Conservation (phyloP, 2,888 invertebrate species). For the Trilocha varians region DNA sequence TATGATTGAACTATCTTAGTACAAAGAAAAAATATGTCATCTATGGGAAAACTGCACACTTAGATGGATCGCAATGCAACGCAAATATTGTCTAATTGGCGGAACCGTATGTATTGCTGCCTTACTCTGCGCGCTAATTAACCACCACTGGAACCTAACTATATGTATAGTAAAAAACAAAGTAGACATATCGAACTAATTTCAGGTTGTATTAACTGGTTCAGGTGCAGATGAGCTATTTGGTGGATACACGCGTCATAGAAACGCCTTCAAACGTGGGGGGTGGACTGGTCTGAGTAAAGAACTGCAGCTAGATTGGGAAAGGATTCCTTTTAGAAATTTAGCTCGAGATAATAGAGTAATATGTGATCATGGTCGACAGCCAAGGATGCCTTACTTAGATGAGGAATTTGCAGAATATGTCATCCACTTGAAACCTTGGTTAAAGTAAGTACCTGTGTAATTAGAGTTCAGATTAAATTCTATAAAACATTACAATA, state of each 20-base stretch:
- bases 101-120: too few relatives aligned
- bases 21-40: not conserved
- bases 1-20: not conserved
- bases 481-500: too few relatives aligned
- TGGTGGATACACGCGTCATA: conserved; percentile 93
- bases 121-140: too few relatives aligned
- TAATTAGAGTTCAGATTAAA: too few relatives aligned
- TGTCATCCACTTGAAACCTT: conserved; percentile 75
- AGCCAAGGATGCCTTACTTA: conserved; percentile 85
- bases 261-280: conserved; percentile 77
- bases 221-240: conserved; percentile 98
- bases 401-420: conserved; percentile 81
- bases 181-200: conserved; percentile 2
- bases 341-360: conserved; percentile 96
- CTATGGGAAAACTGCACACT: too few relatives aligned
- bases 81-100: too few relatives aligned
- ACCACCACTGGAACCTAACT: too few relatives aligned
- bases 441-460: conserved; percentile 73
- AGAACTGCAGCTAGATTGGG: conserved; percentile 85
- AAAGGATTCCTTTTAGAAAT: conserved; percentile 90
- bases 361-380: conserved; percentile 90
- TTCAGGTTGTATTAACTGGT: conserved; percentile 86
- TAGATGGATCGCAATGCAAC: too few relatives aligned
- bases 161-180: too few relatives aligned
- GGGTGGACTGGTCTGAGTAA: conserved; percentile 70